phyloP scores from a whole-genome alignment of 2,888 invertebrate genomes.

The Ormyrus nitidulus region DNA sequence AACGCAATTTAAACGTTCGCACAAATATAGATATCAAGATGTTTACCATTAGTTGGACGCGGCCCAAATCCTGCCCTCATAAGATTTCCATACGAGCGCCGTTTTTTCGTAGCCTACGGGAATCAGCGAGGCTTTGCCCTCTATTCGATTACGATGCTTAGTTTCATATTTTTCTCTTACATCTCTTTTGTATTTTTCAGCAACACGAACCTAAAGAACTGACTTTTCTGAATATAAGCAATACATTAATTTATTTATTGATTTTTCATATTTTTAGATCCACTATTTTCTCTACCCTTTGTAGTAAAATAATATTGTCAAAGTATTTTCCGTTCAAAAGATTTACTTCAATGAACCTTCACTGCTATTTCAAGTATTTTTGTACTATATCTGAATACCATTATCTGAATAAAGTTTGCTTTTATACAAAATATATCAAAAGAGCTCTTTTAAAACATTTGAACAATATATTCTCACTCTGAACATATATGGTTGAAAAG shows the following conservation, averaged over 20 bases:
- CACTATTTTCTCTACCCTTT: no score
- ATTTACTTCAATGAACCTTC: conserved; percentile 24
- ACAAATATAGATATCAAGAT: conserved; percentile 72
- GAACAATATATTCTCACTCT: neutral
- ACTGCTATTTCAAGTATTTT: neutral
- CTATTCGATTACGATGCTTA: conserved; percentile 43
- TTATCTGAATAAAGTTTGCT: conserved; percentile 19
- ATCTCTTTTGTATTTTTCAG: no score
- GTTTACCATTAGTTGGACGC: conserved; percentile 71
- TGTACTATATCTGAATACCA: conserved; percentile 30
- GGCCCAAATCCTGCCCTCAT: conserved; percentile 63
- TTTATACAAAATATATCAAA: conserved; percentile 25
- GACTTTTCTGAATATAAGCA: no score
- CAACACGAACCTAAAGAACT: no score
- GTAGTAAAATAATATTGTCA: no score
- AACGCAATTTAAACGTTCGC: conserved; percentile 68
- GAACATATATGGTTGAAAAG: neutral
- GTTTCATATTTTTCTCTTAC: neutral
- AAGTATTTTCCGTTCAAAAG: neutral
- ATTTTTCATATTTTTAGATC: no score
- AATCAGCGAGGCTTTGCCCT: conserved; percentile 30
- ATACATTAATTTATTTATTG: no score
- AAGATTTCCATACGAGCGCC: conserved; percentile 64
- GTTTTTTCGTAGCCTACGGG: neutral
- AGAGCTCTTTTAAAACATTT: conserved; percentile 39